Base-by-base conservation (phyloP, 2,888 invertebrate species). In the Thecophora atra region DNA sequence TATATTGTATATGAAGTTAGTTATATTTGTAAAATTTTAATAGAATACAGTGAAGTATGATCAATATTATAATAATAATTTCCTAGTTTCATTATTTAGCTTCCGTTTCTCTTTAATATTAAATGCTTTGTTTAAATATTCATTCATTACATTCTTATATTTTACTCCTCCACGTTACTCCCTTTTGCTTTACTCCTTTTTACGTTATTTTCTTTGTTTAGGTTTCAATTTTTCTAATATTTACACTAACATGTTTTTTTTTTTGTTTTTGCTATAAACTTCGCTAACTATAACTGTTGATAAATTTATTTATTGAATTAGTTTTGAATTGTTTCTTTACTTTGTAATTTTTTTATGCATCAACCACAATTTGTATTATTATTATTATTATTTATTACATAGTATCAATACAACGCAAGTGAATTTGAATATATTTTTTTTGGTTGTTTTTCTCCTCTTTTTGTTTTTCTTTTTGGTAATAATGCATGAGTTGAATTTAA, bases 231-330 rank as follows among this genome's bases (percentile, higher is more conserved):
- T 72, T 44, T 67, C 74, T 74, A 73, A 70, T 75, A 75, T 73
- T 62, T 75, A 75, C 75, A 73, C 42, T 69, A 74, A 52, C 58
- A n/a, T n/a, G n/a, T n/a, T n/a, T n/a, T 71, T 60, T 21, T 72
- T 71, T 64, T 65, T 65, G 37, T 65, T 73, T 58, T 65, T 62
- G 26, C 71, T 74, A 62, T 70, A 73, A 78, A 75, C 78, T 78
- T 78, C 75, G 77, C 81, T 81, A 81, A 79, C 81, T 81, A 72
- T 75, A 78, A 78, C 74, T 74, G 26, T 52, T n/a, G 51, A 24
- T 52, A 66, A 68, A 56, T 68, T 68, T n/a, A n/a, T n/a, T n/a
- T n/a, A n/a, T n/a, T n/a, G 24, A 60, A 63, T 60, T 52, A 62
- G 15, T 68, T 56, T 56, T 56, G 63, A 71, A 28, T 37, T 68